Evolutionary conservation across 2,113 vertebrate species (phyloP).

Genomic region (Spermophilus dauricus): DNA sequence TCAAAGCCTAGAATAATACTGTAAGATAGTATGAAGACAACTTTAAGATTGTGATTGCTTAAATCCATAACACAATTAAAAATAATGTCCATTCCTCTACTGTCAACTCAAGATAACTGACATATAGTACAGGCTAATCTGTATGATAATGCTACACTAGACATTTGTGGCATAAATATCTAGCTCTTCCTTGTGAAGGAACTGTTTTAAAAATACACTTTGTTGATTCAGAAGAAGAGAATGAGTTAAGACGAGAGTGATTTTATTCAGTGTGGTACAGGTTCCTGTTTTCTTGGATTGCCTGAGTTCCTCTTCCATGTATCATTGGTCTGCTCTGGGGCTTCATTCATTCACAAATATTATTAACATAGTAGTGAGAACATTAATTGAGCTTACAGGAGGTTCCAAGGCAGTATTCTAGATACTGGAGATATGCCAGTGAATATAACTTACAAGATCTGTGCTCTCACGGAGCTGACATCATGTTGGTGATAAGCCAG

Average conservation of each 20-base stretch:
- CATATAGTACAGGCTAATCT: not conserved
- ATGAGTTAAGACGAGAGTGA: not conserved
- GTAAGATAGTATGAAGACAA: not conserved
- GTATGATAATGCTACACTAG: not conserved
- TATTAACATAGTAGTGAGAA: no score
- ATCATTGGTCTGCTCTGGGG: not conserved
- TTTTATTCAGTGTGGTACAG: not conserved
- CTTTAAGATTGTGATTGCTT: conserved; percentile 36
- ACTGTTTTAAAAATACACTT: not conserved
- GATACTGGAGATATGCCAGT: not conserved
- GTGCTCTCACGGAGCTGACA: not conserved
- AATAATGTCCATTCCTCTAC: not conserved
- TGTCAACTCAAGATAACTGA: not conserved
- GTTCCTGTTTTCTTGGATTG: not conserved
- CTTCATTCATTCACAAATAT: not conserved
- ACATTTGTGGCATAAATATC: not conserved
- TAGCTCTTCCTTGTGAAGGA: not conserved
- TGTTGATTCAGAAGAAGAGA: not conserved
- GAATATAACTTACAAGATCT: not conserved
- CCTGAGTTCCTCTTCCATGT: not conserved
- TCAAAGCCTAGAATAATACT: not conserved
- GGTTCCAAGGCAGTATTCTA: not conserved
- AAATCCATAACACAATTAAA: not conserved
- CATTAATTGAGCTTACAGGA: not conserved
- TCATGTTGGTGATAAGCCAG: not conserved